Conservation (phyloP, 2,888 invertebrate genomes). For the Lissonota sp. region DNA sequence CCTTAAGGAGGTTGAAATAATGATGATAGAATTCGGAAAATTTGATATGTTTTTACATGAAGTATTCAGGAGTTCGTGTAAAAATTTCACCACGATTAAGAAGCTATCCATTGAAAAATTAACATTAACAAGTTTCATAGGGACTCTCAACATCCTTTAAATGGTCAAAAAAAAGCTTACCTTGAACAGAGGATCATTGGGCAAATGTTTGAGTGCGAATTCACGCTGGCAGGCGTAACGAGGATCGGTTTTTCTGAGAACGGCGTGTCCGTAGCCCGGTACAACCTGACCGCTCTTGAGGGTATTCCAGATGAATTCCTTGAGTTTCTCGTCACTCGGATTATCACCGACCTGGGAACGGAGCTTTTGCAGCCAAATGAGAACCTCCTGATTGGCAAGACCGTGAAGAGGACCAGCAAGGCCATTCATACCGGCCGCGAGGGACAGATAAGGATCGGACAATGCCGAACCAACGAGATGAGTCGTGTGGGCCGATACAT, state of each 20-base stretch:
- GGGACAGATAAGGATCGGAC: conserved; percentile 96
- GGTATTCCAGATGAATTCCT: conserved; percentile 99
- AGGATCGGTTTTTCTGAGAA: conserved; percentile 97
- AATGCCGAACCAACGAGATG: conserved; percentile 97
- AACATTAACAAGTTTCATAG: too few relatives aligned
- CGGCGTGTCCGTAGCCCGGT: conserved; percentile 98
- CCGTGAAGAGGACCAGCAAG: conserved; percentile 98
- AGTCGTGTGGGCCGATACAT: conserved; percentile 97
- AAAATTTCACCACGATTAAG: too few relatives aligned
- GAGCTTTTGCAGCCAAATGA: conserved; percentile 97
- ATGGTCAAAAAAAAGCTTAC: conserved; percentile 78
- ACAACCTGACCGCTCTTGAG: conserved; percentile 98
- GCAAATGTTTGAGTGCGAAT: conserved; percentile 96
- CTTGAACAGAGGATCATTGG: conserved; percentile 96
- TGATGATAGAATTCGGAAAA: too few relatives aligned
- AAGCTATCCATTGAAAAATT: too few relatives aligned
- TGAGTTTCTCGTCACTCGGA: conserved; percentile 95
- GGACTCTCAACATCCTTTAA: too few relatives aligned
- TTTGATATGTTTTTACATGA: too few relatives aligned
- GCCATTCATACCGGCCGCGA: conserved; percentile 96
- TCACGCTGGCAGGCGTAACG: conserved; percentile 97
- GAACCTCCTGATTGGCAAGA: conserved; percentile 96
- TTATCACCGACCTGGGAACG: conserved; percentile 93
- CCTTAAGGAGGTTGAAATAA: too few relatives aligned
- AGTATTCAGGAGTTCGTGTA: too few relatives aligned